Evolutionary conservation across 2,888 invertebrate genomes (phyloP).

Genomic region (Troides oblongomaculatus): DNA sequence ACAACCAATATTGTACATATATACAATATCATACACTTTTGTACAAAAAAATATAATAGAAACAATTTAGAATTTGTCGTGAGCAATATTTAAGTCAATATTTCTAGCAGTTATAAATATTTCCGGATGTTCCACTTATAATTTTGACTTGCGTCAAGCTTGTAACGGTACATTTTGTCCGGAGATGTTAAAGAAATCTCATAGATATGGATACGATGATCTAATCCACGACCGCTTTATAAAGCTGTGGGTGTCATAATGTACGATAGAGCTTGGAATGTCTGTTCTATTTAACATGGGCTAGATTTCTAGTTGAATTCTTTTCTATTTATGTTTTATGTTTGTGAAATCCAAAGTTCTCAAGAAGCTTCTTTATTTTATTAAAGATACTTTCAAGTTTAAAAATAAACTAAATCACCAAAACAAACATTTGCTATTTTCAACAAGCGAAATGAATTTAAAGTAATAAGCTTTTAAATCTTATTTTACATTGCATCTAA

Average conservation of each 20-base stretch:
- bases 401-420: no score
- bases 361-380: no score
- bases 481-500: no score
- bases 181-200: not conserved
- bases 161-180: slow-evolving; percentile 7
- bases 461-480: no score
- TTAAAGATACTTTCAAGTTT: no score
- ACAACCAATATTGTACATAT: no score
- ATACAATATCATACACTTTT: no score
- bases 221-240: slow-evolving; percentile 7
- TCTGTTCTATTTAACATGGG: not conserved
- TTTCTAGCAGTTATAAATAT: not conserved
- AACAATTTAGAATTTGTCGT: no score
- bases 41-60: no score
- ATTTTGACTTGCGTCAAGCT: not conserved
- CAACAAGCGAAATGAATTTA: no score
- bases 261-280: not conserved
- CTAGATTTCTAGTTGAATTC: not conserved
- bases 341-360: not conserved
- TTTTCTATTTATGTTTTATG: not conserved
- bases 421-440: no score
- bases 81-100: no score
- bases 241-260: slow-evolving; percentile 11
- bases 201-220: slow-evolving; percentile 17
- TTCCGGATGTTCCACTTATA: not conserved